Evolutionary conservation across 2,888 invertebrate species (phyloP), one percentile per base, ranked within the genome.

Genomic region (Deilephila porcellus): DNA sequence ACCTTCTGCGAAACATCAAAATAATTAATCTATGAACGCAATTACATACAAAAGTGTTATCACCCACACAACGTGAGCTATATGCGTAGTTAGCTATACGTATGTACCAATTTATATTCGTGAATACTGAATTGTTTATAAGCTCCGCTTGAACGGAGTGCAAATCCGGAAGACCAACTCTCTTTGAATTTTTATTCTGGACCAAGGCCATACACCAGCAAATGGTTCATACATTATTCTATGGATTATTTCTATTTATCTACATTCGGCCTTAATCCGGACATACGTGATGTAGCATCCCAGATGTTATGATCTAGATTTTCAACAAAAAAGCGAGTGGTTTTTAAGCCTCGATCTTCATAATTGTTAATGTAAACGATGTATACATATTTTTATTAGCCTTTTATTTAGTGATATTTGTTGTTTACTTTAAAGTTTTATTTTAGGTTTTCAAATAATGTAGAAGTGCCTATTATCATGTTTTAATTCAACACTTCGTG

Each of bases 81-180:
- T 85, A 83, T 90, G 90, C 90, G 90, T 88, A 89, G 90, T 90
- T 86, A 78, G 71, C 78, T 56, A 77, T 80, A 81, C 82, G 77
- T 81, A 82, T 77, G 78, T 79, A 80, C 80, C 83, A 80, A 85
- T 85, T 87, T 87, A 85, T 83, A 84, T 84, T 84, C 83, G 81
- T 80, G 81, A 83, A 25, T 25, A 25, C 25, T 25, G 25, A 25
- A 82, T 83, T 85, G 82, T 86, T 85, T 82, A 84, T 81, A 71
- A 77, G 73, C 74, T 60, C 60, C 71, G 71, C 71, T 63, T 37
- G 34, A 60, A 63, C 60, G 52, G 60, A 71, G 59, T 63, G 59
- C 62, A 72, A 74, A 76, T 75, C 70, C 59, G 74, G 74, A 78
- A 74, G 60, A 52, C 25, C 25, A 25, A 25, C 64, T 52, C 67